Percentiles rank a stretch among this genome's conserved stretches.
Evolutionary conservation across 2,113 vertebrate genomes (phyloP).

Genomic region (Sphyrna mokarran): DNA sequence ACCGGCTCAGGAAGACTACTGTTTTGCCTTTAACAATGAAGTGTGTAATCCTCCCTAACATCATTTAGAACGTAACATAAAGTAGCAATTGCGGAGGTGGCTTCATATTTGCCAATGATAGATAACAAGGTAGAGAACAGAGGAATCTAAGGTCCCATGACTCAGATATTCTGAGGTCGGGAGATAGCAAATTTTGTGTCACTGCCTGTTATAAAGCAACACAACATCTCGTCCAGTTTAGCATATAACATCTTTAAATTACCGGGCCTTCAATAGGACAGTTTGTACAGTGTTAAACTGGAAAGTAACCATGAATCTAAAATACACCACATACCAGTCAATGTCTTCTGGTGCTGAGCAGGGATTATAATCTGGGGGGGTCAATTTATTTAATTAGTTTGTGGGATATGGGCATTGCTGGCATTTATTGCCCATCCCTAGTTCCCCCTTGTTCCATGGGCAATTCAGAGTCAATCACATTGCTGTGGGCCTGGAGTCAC

Average conservation of each 20-base stretch:
- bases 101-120: constrained; percentile 14
- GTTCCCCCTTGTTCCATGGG: too few relatives aligned
- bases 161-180: neutral
- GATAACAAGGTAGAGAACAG: neutral
- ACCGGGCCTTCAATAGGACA: neutral
- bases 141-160: neutral
- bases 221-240: neutral
- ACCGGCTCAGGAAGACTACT: neutral
- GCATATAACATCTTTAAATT: neutral
- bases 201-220: constrained; percentile 9
- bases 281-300: constrained; percentile 5
- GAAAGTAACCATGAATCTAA: neutral
- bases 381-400: neutral
- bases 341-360: neutral
- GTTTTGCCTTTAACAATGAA: neutral
- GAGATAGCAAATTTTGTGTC: neutral
- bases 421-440: too few relatives aligned
- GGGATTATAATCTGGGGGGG: neutral
- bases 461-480: too few relatives aligned
- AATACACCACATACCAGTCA: neutral
- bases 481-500: too few relatives aligned
- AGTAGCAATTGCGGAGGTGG: neutral
- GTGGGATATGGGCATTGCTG: too few relatives aligned
- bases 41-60: neutral
- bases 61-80: neutral